Evolutionary conservation across 1,140 invertebrate species (phyloP).

Genomic region (Drosophila tropicalis): DNA sequence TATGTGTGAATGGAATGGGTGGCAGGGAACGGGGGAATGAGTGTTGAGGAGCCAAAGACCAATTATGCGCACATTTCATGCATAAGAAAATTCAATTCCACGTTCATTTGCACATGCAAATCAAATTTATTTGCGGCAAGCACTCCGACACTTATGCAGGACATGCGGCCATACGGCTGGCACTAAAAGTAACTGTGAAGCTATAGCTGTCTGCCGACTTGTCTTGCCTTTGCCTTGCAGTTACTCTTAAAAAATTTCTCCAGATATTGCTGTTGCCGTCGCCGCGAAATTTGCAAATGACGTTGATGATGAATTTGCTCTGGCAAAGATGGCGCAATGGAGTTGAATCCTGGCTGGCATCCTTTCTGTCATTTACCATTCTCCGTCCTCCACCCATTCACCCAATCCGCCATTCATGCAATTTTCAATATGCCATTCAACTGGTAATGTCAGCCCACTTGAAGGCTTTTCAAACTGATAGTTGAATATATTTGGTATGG

Average conservation of each 20-base stretch:
- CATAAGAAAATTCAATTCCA: constrained; percentile 83
- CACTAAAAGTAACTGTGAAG: constrained; percentile 58
- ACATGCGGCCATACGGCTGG: constrained; percentile 30
- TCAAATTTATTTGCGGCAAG: constrained; percentile 79
- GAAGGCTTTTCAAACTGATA: constrained; percentile 35
- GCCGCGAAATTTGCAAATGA: constrained; percentile 47
- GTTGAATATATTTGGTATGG: constrained; percentile 5
- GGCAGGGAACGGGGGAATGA: not conserved
- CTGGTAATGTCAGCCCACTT: constrained; percentile 54
- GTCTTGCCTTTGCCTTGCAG: constrained; percentile 12
- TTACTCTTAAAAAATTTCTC: constrained; percentile 27
- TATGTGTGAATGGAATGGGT: constrained; percentile 13
- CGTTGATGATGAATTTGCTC: constrained; percentile 56
- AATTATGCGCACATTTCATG: constrained; percentile 80
- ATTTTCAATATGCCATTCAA: constrained; percentile 59
- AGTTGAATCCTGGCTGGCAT: constrained; percentile 1
- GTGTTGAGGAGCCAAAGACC: constrained; percentile 44
- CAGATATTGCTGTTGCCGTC: constrained; percentile 11
- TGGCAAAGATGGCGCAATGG: constrained; percentile 11
- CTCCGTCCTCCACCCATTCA: too few relatives aligned
- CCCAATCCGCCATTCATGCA: constrained; percentile 34
- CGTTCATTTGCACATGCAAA: constrained; percentile 82
- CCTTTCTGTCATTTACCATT: constrained; percentile 1
- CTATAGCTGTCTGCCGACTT: constrained; percentile 27
- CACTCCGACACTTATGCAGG: constrained; percentile 60